These are phyloP conservation scores for Aphelenchoides fujianensis DNA, from an alignment of 1,140 invertebrate genomes.

Conservation along the genomic window DNA sequence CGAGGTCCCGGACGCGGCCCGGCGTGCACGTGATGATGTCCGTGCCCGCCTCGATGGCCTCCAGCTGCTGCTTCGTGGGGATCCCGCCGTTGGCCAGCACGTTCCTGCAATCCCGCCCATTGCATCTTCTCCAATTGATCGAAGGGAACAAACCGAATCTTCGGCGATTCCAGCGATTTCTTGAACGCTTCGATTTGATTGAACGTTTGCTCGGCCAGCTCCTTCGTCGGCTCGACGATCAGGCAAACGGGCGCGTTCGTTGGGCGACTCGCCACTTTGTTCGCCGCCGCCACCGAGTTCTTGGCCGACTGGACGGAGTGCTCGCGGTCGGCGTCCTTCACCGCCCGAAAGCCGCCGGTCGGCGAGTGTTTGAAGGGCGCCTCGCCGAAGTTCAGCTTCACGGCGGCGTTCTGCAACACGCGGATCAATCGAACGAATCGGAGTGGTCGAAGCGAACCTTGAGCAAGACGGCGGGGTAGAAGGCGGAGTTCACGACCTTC, in stretches of 20 bases:
- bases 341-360: slow-evolving; percentile 49
- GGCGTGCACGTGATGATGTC: slow-evolving; percentile 95
- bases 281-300: not conserved
- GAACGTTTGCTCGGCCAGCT: slow-evolving; percentile 89
- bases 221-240: slow-evolving; percentile 78
- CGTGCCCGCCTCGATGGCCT: slow-evolving; percentile 74
- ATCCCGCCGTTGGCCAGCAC: slow-evolving; percentile 85
- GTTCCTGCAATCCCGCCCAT: slow-evolving; percentile 69
- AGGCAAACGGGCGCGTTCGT: slow-evolving; percentile 57
- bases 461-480: slow-evolving; percentile 87
- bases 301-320: slow-evolving; percentile 21
- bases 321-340: slow-evolving; percentile 32
- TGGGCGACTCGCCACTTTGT: slow-evolving; percentile 26
- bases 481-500: slow-evolving; percentile 72
- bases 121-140: too few relatives aligned
- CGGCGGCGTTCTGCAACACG: slow-evolving; percentile 80
- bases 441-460: slow-evolving; percentile 68
- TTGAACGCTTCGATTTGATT: slow-evolving; percentile 88
- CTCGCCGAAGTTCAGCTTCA: slow-evolving; percentile 91
- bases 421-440: slow-evolving; percentile 6
- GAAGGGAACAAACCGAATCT: slow-evolving; percentile 66
- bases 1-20: slow-evolving; percentile 87
- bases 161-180: slow-evolving; percentile 77
- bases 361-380: slow-evolving; percentile 78
- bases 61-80: slow-evolving; percentile 84